These are phyloP conservation scores for Chironomus tentans DNA, from an alignment of 2,888 invertebrate genomes.

Conservation along the genomic window DNA sequence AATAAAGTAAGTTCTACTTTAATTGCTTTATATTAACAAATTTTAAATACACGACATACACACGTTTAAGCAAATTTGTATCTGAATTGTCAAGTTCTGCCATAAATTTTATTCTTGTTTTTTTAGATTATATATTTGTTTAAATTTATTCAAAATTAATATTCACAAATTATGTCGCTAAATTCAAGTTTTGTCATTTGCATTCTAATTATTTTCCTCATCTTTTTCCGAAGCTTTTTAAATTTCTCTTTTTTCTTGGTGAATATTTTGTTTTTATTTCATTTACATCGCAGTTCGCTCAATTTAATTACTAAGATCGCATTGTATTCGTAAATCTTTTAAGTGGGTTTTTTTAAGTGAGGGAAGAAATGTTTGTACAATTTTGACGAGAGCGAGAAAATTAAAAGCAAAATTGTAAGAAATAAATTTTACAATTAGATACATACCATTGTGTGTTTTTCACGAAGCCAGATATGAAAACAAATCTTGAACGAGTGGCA, in stretches of 20 bases:
- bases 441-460: too few species aligned
- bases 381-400: neutral
- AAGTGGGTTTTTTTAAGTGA: neutral
- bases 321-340: slow-evolving; percentile 12
- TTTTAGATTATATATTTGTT: too few species aligned
- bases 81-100: too few species aligned
- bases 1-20: too few species aligned
- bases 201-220: slow-evolving; percentile 19
- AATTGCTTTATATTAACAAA: too few species aligned
- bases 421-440: neutral
- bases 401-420: neutral
- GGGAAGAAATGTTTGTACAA: neutral
- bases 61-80: too few species aligned
- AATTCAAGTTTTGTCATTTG: slow-evolving; percentile 9
- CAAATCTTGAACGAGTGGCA: too few species aligned
- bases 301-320: slow-evolving; percentile 20
- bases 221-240: neutral
- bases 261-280: neutral
- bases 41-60: too few species aligned
- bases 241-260: neutral
- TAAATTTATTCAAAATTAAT: too few species aligned
- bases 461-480: too few species aligned
- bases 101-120: too few species aligned
- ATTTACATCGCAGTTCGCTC: slow-evolving; percentile 2
- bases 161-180: slow-evolving; percentile 3